A percentile compares a stretch with the other conserved stretches of the same genome.
phyloP scores from a whole-genome alignment of 1,140 invertebrate species.

The Sarcophaga bullata region DNA sequence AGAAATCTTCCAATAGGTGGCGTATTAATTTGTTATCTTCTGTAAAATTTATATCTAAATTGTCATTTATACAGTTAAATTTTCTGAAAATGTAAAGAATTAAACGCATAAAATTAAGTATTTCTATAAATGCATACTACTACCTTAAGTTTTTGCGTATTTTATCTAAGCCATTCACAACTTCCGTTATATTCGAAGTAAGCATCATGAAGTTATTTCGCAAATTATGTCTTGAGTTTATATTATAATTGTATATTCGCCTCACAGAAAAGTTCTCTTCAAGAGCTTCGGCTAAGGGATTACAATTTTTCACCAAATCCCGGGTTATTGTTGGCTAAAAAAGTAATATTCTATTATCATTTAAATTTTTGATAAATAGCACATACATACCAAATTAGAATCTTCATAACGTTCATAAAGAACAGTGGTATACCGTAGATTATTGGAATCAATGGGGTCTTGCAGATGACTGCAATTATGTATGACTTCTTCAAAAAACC shows the following conservation, averaged over 20 bases:
- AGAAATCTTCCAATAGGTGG: slow-evolving; percentile 80
- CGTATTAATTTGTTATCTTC: slow-evolving; percentile 77
- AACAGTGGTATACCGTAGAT: slow-evolving; percentile 64
- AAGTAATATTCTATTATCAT: background rate
- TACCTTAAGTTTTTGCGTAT: slow-evolving; percentile 73
- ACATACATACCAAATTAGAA: slow-evolving; percentile 74
- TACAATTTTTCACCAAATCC: slow-evolving; percentile 52
- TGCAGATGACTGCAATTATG: slow-evolving; percentile 72
- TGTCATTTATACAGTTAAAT: slow-evolving; percentile 89
- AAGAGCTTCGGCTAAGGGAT: slow-evolving; percentile 55
- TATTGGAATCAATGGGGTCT: slow-evolving; percentile 28
- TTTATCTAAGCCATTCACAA: slow-evolving; percentile 77
- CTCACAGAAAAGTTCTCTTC: slow-evolving; percentile 54
- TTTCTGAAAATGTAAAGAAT: slow-evolving; percentile 71
- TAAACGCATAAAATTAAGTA: slow-evolving; percentile 16
- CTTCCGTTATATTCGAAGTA: slow-evolving; percentile 77
- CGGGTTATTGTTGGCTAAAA: slow-evolving; percentile 56
- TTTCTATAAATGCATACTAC: background rate
- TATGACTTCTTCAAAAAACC: slow-evolving; percentile 76
- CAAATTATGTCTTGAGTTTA: slow-evolving; percentile 59
- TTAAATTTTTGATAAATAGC: background rate
- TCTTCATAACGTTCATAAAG: slow-evolving; percentile 79
- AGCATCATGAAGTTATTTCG: slow-evolving; percentile 84
- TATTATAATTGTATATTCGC: slow-evolving; percentile 69
- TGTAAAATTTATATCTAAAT: slow-evolving; percentile 73